Evolutionary conservation across 2,797 vertebrate genomes (phyloP).

Genomic region (Sebastes minor): DNA sequence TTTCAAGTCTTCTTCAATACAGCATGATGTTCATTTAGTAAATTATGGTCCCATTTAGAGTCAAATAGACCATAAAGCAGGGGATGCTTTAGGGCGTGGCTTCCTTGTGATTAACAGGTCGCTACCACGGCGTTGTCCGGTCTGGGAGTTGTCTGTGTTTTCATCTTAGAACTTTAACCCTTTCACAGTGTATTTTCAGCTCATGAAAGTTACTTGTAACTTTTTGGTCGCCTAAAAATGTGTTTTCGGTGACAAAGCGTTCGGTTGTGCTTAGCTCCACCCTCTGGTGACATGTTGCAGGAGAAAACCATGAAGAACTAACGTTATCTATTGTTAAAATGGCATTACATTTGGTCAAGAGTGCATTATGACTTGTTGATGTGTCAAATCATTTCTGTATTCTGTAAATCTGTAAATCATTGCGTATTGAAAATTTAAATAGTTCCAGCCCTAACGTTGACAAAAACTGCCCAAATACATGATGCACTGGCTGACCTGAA

Average conservation of each 20-base stretch:
- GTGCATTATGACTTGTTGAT: too few species aligned
- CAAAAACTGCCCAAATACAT: neutral
- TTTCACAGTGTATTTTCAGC: neutral
- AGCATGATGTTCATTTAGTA: neutral
- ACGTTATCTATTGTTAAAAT: too few species aligned
- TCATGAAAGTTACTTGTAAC: neutral
- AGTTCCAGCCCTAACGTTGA: neutral
- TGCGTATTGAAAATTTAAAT: neutral
- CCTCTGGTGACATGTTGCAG: too few species aligned
- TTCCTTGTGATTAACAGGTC: neutral
- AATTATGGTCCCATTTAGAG: accelerated
- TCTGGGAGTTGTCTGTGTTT: neutral
- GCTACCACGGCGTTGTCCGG: accelerated
- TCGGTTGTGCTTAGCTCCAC: neutral
- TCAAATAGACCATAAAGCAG: neutral
- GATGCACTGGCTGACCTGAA: neutral
- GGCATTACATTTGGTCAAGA: too few species aligned
- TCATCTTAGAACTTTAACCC: neutral
- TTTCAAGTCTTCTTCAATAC: neutral
- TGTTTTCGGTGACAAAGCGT: accelerated
- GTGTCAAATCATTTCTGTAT: neutral
- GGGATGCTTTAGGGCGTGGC: too few species aligned
- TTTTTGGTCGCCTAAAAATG: neutral
- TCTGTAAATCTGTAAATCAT: too few species aligned
- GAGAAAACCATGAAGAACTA: too few species aligned